phyloP scores from a whole-genome alignment of 2,113 vertebrate genomes.

The Theristicus caerulescens region DNA sequence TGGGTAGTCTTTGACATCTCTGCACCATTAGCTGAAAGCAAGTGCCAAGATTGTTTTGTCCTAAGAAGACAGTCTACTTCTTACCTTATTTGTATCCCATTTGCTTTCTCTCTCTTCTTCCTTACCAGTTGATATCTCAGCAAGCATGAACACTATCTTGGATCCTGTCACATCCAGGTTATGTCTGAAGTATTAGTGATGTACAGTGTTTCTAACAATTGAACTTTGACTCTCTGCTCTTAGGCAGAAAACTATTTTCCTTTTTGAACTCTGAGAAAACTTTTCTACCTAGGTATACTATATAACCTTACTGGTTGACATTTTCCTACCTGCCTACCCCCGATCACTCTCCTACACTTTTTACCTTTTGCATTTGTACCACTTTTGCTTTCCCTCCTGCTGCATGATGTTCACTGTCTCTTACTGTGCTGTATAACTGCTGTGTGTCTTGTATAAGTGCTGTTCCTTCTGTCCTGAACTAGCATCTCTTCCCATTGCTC shows the following conservation, averaged over 20 bases:
- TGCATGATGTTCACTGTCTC: background rate
- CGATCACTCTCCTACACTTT: accelerated
- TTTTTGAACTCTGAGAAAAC: background rate
- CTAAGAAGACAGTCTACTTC: background rate
- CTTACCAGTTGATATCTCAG: background rate
- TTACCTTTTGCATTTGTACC: background rate
- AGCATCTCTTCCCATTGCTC: background rate
- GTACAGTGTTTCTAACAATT: background rate
- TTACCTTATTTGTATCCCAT: background rate
- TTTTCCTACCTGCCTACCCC: background rate
- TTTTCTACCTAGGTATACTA: background rate
- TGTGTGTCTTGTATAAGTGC: background rate
- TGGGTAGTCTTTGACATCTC: background rate
- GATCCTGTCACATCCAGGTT: background rate
- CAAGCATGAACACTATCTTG: background rate
- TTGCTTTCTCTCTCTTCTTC: background rate
- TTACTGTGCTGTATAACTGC: background rate
- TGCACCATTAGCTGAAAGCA: background rate
- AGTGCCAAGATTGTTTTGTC: background rate
- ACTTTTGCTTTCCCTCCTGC: background rate
- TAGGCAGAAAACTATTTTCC: background rate
- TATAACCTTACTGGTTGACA: background rate
- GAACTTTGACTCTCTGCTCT: background rate
- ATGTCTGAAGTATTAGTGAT: background rate
- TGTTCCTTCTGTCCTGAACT: background rate